Evolutionary conservation across 2,888 invertebrate genomes (phyloP).

Genomic region (Amiota mariae): DNA sequence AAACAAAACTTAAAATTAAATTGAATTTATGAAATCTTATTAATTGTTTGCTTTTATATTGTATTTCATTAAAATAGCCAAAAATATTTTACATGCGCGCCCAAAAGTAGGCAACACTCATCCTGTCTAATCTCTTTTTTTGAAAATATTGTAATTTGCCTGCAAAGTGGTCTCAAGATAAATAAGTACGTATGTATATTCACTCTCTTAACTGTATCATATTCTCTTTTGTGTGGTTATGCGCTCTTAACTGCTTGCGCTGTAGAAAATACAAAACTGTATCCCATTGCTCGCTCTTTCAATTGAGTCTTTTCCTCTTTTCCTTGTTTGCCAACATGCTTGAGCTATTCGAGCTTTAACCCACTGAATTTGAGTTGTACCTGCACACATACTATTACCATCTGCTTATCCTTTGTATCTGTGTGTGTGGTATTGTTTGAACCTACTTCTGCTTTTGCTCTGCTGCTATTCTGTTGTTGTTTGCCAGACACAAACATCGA

Average conservation of each 20-base stretch:
- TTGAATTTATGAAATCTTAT: not conserved
- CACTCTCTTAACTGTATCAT: too few relatives aligned
- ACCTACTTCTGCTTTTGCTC: not conserved
- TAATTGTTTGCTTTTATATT: too few relatives aligned
- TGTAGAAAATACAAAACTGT: too few relatives aligned
- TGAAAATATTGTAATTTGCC: too few relatives aligned
- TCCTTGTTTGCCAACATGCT: not conserved
- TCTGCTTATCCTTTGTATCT: not conserved
- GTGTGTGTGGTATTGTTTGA: not conserved
- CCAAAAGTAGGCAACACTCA: too few relatives aligned
- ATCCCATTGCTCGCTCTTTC: too few relatives aligned
- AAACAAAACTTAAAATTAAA: not conserved
- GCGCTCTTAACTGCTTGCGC: too few relatives aligned
- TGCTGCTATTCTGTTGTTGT: not conserved
- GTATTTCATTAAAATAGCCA: too few relatives aligned
- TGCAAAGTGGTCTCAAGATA: not conserved
- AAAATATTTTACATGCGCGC: not conserved
- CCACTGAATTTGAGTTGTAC: constrained; percentile 1
- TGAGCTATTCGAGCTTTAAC: constrained; percentile 7
- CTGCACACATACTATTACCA: too few relatives aligned
- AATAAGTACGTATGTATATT: too few relatives aligned
- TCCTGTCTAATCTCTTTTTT: too few relatives aligned
- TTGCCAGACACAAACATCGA: constrained; percentile 12
- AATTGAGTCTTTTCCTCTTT: not conserved
- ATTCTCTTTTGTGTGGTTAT: too few relatives aligned